Conservation (phyloP, 2,797 vertebrate species). For the Fistularia commersonii region DNA sequence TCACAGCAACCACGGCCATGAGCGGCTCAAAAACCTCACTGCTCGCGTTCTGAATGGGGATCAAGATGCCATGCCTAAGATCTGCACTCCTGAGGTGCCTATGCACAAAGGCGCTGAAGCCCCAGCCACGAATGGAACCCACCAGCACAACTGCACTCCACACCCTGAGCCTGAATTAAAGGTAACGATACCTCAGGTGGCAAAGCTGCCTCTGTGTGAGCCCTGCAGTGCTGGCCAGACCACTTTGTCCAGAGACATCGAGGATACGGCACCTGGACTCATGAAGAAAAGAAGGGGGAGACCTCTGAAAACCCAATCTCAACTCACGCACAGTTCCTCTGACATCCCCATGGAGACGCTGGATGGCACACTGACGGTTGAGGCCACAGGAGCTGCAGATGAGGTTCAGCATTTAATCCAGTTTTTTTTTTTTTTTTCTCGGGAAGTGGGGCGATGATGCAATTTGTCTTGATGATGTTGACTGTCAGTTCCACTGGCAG, state of each 20-base stretch:
- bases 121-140: constrained; percentile 66
- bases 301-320: constrained; percentile 76
- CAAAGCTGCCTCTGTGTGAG: constrained; percentile 77
- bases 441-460: background rate
- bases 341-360: constrained; percentile 12
- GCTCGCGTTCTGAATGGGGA: constrained; percentile 92
- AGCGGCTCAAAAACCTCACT: constrained; percentile 91
- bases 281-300: constrained; percentile 80
- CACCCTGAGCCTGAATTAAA: constrained; percentile 82
- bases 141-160: constrained; percentile 78
- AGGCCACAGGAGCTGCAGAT: constrained; percentile 23
- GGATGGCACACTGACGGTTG: constrained; percentile 15
- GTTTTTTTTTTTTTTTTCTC: too few relatives aligned
- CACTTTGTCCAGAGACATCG: constrained; percentile 47
- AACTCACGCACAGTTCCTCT: constrained; percentile 58
- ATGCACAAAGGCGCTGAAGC: constrained; percentile 82
- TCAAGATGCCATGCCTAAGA: constrained; percentile 79
- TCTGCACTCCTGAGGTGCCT: constrained; percentile 77
- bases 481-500: background rate
- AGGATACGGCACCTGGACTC: constrained; percentile 40
- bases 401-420: constrained; percentile 44
- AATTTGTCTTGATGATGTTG: background rate
- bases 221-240: constrained; percentile 82
- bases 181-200: constrained; percentile 86
- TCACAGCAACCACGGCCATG: constrained; percentile 79